Conservation (phyloP, 2,113 vertebrate species). For the Triplophysa tibetana region DNA sequence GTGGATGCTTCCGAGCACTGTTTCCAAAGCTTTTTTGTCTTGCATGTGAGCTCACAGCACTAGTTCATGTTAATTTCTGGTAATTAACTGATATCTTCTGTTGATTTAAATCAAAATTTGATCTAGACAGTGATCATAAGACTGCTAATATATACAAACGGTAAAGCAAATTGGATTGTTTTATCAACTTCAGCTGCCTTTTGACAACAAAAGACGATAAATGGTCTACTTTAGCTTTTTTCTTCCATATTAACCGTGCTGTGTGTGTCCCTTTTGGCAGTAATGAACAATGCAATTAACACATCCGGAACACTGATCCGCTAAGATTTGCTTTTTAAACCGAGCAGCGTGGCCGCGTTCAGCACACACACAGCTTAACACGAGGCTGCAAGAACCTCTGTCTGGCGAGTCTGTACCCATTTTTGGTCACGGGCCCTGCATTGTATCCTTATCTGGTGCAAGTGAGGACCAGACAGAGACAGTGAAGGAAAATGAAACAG, state of each 20-base stretch:
- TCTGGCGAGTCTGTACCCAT: conserved; percentile 44
- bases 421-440: conserved; percentile 51
- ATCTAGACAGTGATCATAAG: not conserved
- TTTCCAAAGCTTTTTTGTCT: no score
- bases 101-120: no score
- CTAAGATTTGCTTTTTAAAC: conserved; percentile 39
- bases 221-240: not conserved
- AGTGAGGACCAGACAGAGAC: conserved; percentile 57
- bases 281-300: conserved; percentile 44
- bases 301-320: conserved; percentile 39
- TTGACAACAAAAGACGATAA: not conserved
- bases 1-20: no score
- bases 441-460: conserved; percentile 53
- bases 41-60: no score
- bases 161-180: not conserved
- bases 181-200: not conserved
- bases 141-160: not conserved
- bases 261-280: conserved; percentile 21
- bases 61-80: no score
- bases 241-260: not conserved
- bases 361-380: conserved; percentile 11
- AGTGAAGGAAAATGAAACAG: conserved; percentile 21
- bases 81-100: no score
- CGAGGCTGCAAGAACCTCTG: conserved; percentile 30
- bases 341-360: conserved; percentile 36